Percentiles rank a stretch among this genome's conserved stretches.
Conservation (phyloP, 92 coral and sea anemone species). For the Bergia sp. region DNA sequence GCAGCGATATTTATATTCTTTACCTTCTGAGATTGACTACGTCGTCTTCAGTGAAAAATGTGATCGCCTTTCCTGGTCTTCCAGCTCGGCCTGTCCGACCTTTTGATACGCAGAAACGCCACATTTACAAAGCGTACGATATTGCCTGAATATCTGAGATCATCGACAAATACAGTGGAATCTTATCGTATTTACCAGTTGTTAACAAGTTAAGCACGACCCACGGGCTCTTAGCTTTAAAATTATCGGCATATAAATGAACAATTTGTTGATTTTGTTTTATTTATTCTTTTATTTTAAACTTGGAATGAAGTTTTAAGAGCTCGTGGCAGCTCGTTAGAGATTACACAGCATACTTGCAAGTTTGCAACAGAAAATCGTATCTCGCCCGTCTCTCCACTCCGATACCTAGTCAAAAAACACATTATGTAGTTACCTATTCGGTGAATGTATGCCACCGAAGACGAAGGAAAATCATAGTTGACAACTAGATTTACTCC, state of each 20-base stretch:
- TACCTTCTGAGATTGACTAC: constrained; percentile 86
- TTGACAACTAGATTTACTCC: constrained; percentile 95
- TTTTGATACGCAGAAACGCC: constrained; percentile 10
- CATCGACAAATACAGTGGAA: too few species aligned
- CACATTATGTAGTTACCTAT: constrained; percentile 65
- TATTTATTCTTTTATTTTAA: too few species aligned
- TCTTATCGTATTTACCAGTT: too few species aligned
- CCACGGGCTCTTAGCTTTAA: background rate
- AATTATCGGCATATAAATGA: too few species aligned
- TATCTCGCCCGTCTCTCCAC: background rate
- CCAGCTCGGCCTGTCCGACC: constrained; percentile 98
- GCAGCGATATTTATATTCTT: background rate
- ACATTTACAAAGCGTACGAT: background rate
- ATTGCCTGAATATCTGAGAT: too few species aligned
- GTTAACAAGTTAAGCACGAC: background rate
- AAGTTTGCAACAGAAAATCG: too few species aligned
- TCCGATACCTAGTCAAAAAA: background rate
- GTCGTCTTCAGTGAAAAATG: constrained; percentile 95
- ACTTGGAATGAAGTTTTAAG: background rate
- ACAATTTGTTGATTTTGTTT: too few species aligned
- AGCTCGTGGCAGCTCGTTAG: background rate
- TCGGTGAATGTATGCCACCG: constrained; percentile 97
- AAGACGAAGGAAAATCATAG: constrained; percentile 95
- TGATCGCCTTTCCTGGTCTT: constrained; percentile 86
- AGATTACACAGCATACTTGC: too few species aligned